Conservation (phyloP, 64 coral and sea anemone species). For the Actinia tenebrosa region DNA sequence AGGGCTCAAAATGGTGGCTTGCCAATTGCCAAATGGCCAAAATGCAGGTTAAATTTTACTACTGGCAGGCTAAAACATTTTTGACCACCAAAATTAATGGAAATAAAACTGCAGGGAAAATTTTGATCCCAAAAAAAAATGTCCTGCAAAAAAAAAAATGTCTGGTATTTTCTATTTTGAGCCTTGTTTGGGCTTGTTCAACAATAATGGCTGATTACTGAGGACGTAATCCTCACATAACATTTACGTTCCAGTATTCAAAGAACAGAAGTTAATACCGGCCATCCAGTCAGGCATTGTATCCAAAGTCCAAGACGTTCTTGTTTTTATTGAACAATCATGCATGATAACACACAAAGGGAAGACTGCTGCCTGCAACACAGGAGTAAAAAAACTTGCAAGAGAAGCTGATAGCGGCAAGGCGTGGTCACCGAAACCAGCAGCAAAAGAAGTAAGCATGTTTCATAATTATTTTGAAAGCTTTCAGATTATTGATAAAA, state of each 20-base stretch:
- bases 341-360: slow-evolving; percentile 25
- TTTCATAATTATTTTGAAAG: neutral
- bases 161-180: too few species aligned
- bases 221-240: neutral
- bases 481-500: too few species aligned
- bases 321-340: slow-evolving; percentile 43
- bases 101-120: too few species aligned
- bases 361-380: slow-evolving; percentile 14
- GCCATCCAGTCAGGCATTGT: slow-evolving; percentile 87
- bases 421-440: neutral
- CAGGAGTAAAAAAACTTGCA: slow-evolving; percentile 10
- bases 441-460: neutral
- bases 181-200: too few species aligned
- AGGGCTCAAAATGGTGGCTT: too few species aligned
- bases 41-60: too few species aligned
- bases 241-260: slow-evolving; percentile 45
- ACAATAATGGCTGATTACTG: neutral
- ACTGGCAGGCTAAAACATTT: too few species aligned
- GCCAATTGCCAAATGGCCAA: too few species aligned
- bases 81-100: too few species aligned
- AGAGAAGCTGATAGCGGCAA: neutral
- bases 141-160: too few species aligned
- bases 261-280: slow-evolving; percentile 48
- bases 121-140: too few species aligned
- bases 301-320: slow-evolving; percentile 33